These are phyloP conservation scores for Proisotoma minuta DNA, from an alignment of 2,888 invertebrate genomes.

Conservation along the genomic window DNA sequence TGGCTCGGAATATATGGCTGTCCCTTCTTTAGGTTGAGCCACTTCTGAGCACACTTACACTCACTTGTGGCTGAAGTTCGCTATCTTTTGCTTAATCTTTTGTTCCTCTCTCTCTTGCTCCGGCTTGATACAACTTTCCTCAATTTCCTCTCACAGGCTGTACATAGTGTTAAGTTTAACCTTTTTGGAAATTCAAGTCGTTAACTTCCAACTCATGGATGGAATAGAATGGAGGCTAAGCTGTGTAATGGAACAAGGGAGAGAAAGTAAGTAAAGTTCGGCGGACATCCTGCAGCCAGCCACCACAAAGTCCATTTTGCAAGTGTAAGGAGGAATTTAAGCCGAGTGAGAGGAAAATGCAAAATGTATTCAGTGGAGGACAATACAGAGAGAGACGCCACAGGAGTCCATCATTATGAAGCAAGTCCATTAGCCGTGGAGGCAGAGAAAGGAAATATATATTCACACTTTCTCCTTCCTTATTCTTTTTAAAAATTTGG, in stretches of 20 bases:
- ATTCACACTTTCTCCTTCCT: too few relatives aligned
- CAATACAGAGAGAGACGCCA: not conserved
- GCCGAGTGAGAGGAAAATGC: not conserved
- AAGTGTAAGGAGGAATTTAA: not conserved
- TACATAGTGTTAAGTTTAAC: conserved; percentile 1
- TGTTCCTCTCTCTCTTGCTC: too few relatives aligned
- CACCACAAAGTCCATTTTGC: not conserved
- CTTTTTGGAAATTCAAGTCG: conserved; percentile 4
- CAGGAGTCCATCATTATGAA: not conserved
- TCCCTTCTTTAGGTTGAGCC: too few relatives aligned
- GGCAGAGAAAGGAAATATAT: too few relatives aligned
- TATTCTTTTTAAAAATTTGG: too few relatives aligned
- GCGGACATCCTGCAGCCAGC: not conserved
- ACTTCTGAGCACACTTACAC: too few relatives aligned
- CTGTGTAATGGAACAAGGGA: not conserved
- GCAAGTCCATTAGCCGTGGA: too few relatives aligned
- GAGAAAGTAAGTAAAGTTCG: not conserved
- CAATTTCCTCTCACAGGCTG: conserved; percentile 4
- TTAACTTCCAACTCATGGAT: not conserved
- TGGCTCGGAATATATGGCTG: too few relatives aligned
- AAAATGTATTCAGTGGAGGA: too few relatives aligned
- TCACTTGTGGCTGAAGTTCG: not conserved
- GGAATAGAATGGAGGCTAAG: not conserved
- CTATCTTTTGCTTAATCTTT: conserved; percentile 3
- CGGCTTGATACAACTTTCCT: conserved; percentile 6